Conservation (phyloP, 53 echinoderm and acorn worm genomes). For the Henricia sp. region DNA sequence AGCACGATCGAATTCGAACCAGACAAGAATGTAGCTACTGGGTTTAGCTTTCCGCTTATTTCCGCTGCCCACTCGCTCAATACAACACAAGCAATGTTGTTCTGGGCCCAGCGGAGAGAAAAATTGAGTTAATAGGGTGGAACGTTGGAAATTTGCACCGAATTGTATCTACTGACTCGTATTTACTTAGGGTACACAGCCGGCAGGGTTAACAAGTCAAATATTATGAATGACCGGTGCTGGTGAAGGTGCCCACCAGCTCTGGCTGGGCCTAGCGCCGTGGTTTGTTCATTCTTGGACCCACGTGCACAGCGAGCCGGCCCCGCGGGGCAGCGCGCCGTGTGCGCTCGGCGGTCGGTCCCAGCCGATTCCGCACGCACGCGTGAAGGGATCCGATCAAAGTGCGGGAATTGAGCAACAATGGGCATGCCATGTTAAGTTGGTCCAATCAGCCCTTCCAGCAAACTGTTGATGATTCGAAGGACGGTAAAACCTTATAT, state of each 20-base stretch:
- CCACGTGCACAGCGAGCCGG: slow-evolving; percentile 51
- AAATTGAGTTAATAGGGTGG: slow-evolving; percentile 60
- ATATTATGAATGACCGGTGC: slow-evolving; percentile 56
- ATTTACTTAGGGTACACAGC: slow-evolving; percentile 62
- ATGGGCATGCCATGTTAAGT: slow-evolving; percentile 46
- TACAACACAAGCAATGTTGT: slow-evolving; percentile 51
- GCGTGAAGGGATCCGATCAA: slow-evolving; percentile 41
- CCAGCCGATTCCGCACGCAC: slow-evolving; percentile 26
- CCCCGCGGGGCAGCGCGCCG: slow-evolving; percentile 57
- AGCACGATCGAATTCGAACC: slow-evolving; percentile 25
- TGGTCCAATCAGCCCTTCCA: slow-evolving; percentile 50
- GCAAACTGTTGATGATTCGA: slow-evolving; percentile 45
- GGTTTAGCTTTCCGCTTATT: not conserved
- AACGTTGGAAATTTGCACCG: slow-evolving; percentile 58
- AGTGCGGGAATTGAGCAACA: slow-evolving; percentile 56
- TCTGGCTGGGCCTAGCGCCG: slow-evolving; percentile 32
- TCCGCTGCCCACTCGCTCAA: slow-evolving; percentile 31
- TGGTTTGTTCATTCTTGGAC: slow-evolving; percentile 26
- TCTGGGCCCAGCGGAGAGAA: slow-evolving; percentile 36
- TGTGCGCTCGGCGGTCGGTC: slow-evolving; percentile 20
- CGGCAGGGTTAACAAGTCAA: slow-evolving; percentile 61
- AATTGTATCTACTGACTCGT: slow-evolving; percentile 61
- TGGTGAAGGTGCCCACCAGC: slow-evolving; percentile 54
- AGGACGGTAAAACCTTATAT: slow-evolving; percentile 23
- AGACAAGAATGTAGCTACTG: slow-evolving; percentile 3